phyloP scores from a whole-genome alignment of 53 echinoderm and acorn worm species.

The Antedon mediterranea region DNA sequence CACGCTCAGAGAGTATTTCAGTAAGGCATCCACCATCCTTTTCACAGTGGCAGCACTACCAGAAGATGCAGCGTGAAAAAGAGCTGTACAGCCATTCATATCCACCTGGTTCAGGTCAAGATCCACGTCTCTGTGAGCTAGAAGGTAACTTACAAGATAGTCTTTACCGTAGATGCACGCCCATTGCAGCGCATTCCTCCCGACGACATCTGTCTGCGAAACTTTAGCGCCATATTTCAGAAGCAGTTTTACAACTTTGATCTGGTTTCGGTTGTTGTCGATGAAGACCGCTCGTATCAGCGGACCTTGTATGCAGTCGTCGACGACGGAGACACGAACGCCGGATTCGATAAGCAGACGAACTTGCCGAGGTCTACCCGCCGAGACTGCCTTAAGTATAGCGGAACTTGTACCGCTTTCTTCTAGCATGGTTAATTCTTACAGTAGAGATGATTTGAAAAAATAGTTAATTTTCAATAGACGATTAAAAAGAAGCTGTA shows the following conservation, averaged over 20 bases:
- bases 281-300: constrained; percentile 64
- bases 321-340: constrained; percentile 23
- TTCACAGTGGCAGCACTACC: constrained; percentile 69
- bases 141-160: constrained; percentile 23
- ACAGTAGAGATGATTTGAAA: too few species aligned
- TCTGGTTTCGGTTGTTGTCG: constrained; percentile 40
- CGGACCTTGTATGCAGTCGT: constrained; percentile 60
- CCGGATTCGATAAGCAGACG: constrained; percentile 64
- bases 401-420: constrained; percentile 3
- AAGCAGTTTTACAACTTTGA: constrained; percentile 44
- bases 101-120: constrained; percentile 62
- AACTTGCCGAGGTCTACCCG: constrained; percentile 63
- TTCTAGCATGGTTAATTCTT: not conserved
- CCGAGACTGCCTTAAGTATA: constrained; percentile 38
- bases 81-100: constrained; percentile 55
- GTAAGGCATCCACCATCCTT: constrained; percentile 36
- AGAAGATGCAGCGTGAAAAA: constrained; percentile 70
- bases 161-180: constrained; percentile 67
- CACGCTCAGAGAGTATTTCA: constrained; percentile 44
- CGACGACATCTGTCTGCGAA: constrained; percentile 31
- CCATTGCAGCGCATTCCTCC: constrained; percentile 55
- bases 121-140: constrained; percentile 37
- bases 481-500: too few species aligned
- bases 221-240: constrained; percentile 41
- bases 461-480: too few species aligned